Percentiles rank a stretch among this genome's conserved stretches.
These are phyloP conservation scores for Melanerpes aurifrons DNA, from an alignment of 2,113 vertebrate genomes.

Conservation along the genomic window DNA sequence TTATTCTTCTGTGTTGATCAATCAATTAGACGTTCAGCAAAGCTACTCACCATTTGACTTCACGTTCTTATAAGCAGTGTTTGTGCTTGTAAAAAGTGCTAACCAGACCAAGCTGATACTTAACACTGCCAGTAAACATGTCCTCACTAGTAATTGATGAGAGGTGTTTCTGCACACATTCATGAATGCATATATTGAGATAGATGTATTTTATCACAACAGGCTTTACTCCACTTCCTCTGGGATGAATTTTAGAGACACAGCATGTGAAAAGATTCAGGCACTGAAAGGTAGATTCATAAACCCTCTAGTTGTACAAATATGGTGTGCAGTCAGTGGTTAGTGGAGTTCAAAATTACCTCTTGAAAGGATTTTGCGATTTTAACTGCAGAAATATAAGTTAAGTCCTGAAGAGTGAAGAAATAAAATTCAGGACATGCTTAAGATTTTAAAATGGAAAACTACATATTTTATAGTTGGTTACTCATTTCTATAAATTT, in stretches of 20 bases:
- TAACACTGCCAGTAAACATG: neutral
- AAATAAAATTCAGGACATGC: neutral
- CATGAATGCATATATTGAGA: neutral
- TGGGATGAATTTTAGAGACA: slow-evolving; percentile 4
- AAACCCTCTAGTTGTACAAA: neutral
- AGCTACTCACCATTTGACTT: neutral
- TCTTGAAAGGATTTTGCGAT: neutral
- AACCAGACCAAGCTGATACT: neutral
- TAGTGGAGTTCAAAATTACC: neutral
- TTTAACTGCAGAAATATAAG: neutral
- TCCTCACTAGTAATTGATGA: slow-evolving; percentile 1
- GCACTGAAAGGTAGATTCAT: slow-evolving; percentile 10
- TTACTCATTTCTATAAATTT: neutral
- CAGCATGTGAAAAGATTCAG: neutral
- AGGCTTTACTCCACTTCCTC: neutral
- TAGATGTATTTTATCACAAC: neutral
- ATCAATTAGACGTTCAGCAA: neutral
- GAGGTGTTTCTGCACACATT: neutral
- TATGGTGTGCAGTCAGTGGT: neutral
- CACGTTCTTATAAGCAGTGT: rapidly evolving
- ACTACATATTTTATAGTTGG: neutral
- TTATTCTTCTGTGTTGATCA: neutral
- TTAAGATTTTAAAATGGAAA: neutral
- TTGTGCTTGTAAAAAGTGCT: slow-evolving; percentile 2
- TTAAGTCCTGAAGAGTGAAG: neutral